Percentiles rank a stretch among this genome's conserved stretches.
Evolutionary conservation across 2,888 invertebrate genomes (phyloP).

Genomic region (Tetramorium bicarinatum): DNA sequence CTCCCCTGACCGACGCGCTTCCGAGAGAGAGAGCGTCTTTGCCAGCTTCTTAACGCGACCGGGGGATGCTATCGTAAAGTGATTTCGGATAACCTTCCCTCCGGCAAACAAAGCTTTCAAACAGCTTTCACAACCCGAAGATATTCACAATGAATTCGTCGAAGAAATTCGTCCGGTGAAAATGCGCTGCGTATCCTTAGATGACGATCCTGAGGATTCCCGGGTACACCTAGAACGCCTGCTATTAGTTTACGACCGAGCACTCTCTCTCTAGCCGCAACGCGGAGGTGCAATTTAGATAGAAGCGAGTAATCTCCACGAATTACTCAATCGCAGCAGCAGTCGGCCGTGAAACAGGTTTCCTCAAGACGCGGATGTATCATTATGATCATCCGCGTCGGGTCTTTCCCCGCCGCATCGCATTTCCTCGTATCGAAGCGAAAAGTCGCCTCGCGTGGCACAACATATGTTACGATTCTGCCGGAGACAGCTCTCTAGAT

Average conservation of each 20-base stretch:
- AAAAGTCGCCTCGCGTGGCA: not conserved
- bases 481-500: constrained; percentile 36
- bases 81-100: not conserved
- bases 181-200: not conserved
- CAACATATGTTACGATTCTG: constrained; percentile 62
- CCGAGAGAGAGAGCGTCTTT: not conserved
- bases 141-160: not conserved
- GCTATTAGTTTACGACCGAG: not conserved
- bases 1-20: not conserved
- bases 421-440: not conserved
- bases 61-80: not conserved
- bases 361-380: not conserved
- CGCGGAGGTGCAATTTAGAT: not conserved
- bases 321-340: constrained; percentile 13
- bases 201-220: not conserved
- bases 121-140: not conserved
- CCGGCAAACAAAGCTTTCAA: too few species aligned
- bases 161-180: not conserved
- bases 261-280: not conserved
- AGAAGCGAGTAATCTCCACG: not conserved
- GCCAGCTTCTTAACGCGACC: not conserved
- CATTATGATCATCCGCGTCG: not conserved
- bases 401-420: not conserved
- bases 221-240: not conserved
- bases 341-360: constrained; percentile 9